Evolutionary conservation across 1,140 invertebrate species (phyloP).

Genomic region (Fopius arisanus): DNA sequence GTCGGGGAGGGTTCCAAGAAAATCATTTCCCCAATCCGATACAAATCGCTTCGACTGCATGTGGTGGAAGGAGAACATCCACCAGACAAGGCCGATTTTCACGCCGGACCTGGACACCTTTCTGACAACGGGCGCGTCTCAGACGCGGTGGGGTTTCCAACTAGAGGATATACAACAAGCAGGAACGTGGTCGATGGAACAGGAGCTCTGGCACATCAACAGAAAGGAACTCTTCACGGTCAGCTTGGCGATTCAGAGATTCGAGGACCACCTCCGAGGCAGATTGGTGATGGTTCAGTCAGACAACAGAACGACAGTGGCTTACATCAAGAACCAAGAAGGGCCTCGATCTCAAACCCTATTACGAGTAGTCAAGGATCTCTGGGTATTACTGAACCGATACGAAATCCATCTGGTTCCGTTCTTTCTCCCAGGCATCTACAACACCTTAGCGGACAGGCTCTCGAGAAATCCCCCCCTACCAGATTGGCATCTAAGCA

Average conservation of each 20-base stretch:
- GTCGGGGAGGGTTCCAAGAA: conserved; percentile 30
- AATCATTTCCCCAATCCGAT: conserved; percentile 14
- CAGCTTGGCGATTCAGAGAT: conserved; percentile 35
- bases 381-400: conserved; percentile 27
- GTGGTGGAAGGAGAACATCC: conserved; percentile 37
- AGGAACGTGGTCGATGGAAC: conserved; percentile 37
- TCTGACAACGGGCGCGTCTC: conserved; percentile 48
- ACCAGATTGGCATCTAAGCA: conserved; percentile 34
- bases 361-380: background rate
- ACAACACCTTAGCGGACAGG: conserved; percentile 40
- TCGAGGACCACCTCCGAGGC: conserved; percentile 26
- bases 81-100: conserved; percentile 35
- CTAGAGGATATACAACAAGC: conserved; percentile 33
- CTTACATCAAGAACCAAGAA: no score
- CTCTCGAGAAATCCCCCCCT: conserved; percentile 31
- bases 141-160: conserved; percentile 44
- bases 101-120: no score
- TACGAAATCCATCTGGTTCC: conserved; percentile 26
- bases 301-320: conserved; percentile 50
- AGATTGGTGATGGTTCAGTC: conserved; percentile 43
- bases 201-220: conserved; percentile 44
- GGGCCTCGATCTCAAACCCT: background rate
- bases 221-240: conserved; percentile 48
- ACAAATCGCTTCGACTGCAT: conserved; percentile 27
- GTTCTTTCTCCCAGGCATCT: conserved; percentile 36